Evolutionary conservation across 2,888 invertebrate genomes (phyloP).

Genomic region (Oscheius onirici): DNA sequence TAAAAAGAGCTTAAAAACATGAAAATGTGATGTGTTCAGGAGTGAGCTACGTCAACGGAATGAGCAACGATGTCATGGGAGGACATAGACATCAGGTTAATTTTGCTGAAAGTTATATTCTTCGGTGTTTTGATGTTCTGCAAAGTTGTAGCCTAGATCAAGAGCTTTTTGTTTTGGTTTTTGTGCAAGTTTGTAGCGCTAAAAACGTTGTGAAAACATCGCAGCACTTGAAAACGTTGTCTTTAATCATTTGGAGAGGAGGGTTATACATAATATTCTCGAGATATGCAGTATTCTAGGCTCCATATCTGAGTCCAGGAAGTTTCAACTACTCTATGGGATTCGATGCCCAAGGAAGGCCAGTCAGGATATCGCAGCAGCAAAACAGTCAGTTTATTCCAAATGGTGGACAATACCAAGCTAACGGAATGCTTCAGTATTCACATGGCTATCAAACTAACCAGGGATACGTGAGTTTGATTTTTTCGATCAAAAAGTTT

Average conservation of each 20-base stretch:
- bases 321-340: conserved; percentile 34
- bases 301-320: conserved; percentile 11
- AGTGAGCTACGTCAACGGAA: conserved; percentile 11
- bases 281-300: neutral
- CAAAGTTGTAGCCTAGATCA: too few species aligned
- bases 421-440: neutral
- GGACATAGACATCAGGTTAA: neutral
- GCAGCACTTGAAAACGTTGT: too few species aligned
- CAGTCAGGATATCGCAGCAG: conserved; percentile 21
- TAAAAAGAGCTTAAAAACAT: neutral
- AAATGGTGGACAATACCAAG: neutral
- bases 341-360: conserved; percentile 39
- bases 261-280: too few species aligned
- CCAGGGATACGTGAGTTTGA: neutral
- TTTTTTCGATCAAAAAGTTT: conserved; percentile 3
- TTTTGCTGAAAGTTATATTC: neutral
- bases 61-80: neutral
- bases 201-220: too few species aligned
- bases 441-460: neutral
- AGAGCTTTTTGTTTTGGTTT: too few species aligned
- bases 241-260: too few species aligned
- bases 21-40: neutral
- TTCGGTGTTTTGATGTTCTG: too few species aligned
- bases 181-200: too few species aligned
- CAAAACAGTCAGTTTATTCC: conserved; percentile 21